Base-by-base conservation (phyloP, 2,888 invertebrate species). In the Bellardia bayeri region DNA sequence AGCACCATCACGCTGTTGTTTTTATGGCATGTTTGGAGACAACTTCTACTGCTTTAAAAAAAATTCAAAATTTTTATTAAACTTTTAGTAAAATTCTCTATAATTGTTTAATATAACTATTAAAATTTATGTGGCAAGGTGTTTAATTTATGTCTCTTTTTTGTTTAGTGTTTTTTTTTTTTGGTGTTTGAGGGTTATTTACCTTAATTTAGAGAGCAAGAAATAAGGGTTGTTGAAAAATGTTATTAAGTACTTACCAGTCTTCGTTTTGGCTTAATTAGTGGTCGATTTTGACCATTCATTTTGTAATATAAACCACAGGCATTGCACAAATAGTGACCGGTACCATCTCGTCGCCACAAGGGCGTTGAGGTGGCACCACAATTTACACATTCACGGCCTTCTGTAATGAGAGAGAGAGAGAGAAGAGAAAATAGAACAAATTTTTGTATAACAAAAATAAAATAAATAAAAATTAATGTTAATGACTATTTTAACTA, bases 241-340 rank as follows among this genome's bases (percentile, higher is more conserved):
- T 56, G 33, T 68, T n/a, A 16, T 23, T 23, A 23, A 23, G 23
- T 23, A 97, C 98, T 98, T 96, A 99, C 99, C 97, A 99, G 97
- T 96, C 99, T 97, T 96, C 99, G 97, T 95, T 99, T 99, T 93
- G 99, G 99, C 96, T 99, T 99, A 95, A 99, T 99, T 93, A 99
- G 96, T 86, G 99, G 99, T 94, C 99, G 95, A 94, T 99, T 99
- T 94, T 98, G 98, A 92, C 99, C 99, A 94, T 99, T 99, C 99
- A 99, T 99, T 95, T 99, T 99, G 95, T 99, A 99, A 95, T 99
- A 99, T 91, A 99, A 96, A 91, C 99, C 99, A 94, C 99, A 99
- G 90, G 99, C 99, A 95, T 99, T 99, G 96, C 99, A 99, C 92
- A 97, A 96, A 95, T 99, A 99, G 94, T 98, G 98, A 68, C 99